Evolutionary conservation across 2,888 invertebrate species (phyloP).

Genomic region (Cheilosia pagana): DNA sequence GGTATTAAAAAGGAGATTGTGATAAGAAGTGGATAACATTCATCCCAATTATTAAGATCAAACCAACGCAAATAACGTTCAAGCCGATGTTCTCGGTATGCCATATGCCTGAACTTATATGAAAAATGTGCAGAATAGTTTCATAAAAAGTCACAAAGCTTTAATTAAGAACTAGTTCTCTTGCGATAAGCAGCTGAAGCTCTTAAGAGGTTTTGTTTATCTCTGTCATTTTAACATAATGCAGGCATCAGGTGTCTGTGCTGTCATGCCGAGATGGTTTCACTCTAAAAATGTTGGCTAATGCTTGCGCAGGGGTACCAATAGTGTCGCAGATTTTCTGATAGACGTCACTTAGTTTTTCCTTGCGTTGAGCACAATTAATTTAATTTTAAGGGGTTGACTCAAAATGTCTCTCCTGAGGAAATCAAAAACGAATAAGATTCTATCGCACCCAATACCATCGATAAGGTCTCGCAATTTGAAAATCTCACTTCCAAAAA

Average conservation of each 20-base stretch:
- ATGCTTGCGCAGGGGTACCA: slow-evolving; percentile 1
- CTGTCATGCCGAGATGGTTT: neutral
- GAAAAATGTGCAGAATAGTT: too few relatives aligned
- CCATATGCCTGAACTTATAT: too few relatives aligned
- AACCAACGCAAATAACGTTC: too few relatives aligned
- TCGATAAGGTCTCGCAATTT: neutral
- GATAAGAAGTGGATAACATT: too few relatives aligned
- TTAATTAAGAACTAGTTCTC: slow-evolving; percentile 1
- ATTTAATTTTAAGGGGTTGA: too few relatives aligned
- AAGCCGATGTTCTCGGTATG: too few relatives aligned
- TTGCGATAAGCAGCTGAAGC: slow-evolving; percentile 11
- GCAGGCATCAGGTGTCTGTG: neutral
- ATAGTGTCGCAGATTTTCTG: slow-evolving; percentile 10
- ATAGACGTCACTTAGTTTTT: neutral
- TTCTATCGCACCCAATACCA: too few relatives aligned
- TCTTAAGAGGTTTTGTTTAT: slow-evolving; percentile 7
- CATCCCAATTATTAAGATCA: too few relatives aligned
- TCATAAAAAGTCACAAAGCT: slow-evolving; percentile 3
- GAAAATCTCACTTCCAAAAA: neutral
- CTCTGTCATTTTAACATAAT: neutral
- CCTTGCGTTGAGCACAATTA: too few relatives aligned
- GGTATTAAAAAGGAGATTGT: too few relatives aligned
- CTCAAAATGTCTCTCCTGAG: too few relatives aligned
- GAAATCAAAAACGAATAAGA: too few relatives aligned
- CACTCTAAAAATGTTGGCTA: slow-evolving; percentile 7